These are phyloP conservation scores for Chascanopsetta lugubris DNA, from an alignment of 2,113 vertebrate species.

Conservation along the genomic window DNA sequence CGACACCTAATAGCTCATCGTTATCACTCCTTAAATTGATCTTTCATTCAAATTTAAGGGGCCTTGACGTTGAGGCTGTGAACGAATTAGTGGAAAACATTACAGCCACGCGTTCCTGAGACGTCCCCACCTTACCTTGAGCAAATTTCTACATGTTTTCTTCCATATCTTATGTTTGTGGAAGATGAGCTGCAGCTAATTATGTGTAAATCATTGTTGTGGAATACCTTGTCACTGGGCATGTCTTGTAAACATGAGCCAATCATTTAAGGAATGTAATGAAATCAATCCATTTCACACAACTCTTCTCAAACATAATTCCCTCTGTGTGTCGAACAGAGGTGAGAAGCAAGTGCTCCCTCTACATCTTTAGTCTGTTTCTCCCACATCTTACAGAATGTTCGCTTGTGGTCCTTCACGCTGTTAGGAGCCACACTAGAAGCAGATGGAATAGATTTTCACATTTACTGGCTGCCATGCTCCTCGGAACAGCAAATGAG, in stretches of 20 bases:
- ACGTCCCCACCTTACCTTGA: not conserved
- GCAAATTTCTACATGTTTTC: not conserved
- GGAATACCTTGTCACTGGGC: not conserved
- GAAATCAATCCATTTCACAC: not conserved
- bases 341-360: not conserved
- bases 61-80: not conserved
- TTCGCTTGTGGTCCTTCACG: not conserved
- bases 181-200: not conserved
- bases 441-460: conserved; percentile 27
- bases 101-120: not conserved
- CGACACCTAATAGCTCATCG: not conserved
- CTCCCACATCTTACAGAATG: not conserved
- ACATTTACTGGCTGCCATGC: conserved; percentile 5
- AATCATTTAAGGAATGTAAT: not conserved
- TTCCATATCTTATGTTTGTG: not conserved
- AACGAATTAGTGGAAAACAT: not conserved
- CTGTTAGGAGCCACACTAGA: conserved; percentile 5
- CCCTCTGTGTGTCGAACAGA: not conserved
- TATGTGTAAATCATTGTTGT: not conserved
- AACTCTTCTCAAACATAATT: not conserved
- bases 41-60: not conserved
- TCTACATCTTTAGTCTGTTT: not conserved
- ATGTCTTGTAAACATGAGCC: not conserved
- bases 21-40: not conserved
- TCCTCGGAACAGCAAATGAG: conserved; percentile 19